These are phyloP conservation scores for Salvelinus alpinus DNA, from an alignment of 2,113 vertebrate genomes.

Conservation along the genomic window DNA sequence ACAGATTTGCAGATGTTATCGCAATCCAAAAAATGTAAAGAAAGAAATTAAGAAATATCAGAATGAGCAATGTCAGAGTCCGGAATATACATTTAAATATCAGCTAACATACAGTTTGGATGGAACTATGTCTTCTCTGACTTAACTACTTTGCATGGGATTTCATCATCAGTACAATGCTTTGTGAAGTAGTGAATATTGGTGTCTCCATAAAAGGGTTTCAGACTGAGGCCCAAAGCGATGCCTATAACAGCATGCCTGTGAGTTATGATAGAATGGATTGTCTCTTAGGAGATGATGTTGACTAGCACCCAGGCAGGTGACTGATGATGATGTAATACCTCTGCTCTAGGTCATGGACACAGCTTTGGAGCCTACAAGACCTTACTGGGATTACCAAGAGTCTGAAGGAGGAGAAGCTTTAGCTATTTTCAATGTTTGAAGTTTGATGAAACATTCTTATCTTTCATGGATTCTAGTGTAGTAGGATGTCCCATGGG, in stretches of 20 bases:
- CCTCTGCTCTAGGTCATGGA: constrained; percentile 42
- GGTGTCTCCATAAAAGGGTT: too few species aligned
- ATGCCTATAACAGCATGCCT: too few species aligned
- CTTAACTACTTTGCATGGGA: neutral
- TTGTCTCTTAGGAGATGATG: neutral
- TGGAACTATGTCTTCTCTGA: neutral
- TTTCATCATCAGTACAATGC: neutral
- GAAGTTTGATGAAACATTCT: too few species aligned
- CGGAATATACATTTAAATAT: neutral
- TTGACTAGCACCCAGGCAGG: neutral
- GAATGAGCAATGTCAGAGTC: too few species aligned
- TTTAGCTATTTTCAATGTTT: neutral
- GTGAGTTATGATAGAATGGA: neutral
- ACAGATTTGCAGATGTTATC: too few species aligned
- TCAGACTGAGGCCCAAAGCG: too few species aligned
- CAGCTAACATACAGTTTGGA: neutral
- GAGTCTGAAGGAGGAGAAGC: constrained; percentile 47
- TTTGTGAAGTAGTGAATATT: too few species aligned
- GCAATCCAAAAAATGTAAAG: too few species aligned
- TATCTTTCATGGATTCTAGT: too few species aligned
- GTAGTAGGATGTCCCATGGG: too few species aligned
- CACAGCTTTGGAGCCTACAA: constrained; percentile 57
- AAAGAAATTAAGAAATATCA: too few species aligned
- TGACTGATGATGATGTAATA: constrained; percentile 18
- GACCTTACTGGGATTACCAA: constrained; percentile 59